A percentile compares a stretch with the other conserved stretches of the same genome.
phyloP scores from a whole-genome alignment of 92 coral and sea anemone genomes.

The Paramuricea clavata region DNA sequence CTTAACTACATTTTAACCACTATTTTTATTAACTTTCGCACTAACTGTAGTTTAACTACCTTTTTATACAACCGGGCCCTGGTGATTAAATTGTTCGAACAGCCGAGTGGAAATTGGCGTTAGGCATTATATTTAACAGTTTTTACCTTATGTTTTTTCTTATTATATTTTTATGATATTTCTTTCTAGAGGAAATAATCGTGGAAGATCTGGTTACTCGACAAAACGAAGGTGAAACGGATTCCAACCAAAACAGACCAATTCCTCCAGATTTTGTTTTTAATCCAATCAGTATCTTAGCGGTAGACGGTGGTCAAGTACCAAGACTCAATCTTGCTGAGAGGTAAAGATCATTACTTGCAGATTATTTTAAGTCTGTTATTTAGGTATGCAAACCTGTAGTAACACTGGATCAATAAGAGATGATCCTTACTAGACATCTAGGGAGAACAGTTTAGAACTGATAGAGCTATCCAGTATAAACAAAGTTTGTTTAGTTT shows the following conservation, averaged over 20 bases:
- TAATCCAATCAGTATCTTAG: slow-evolving; percentile 72
- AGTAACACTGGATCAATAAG: too few relatives aligned
- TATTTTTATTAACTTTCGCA: too few relatives aligned
- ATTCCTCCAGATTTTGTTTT: slow-evolving; percentile 64
- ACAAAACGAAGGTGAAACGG: slow-evolving; percentile 41
- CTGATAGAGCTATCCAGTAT: too few relatives aligned
- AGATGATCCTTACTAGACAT: too few relatives aligned
- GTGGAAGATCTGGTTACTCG: slow-evolving; percentile 67
- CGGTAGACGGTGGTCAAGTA: slow-evolving; percentile 70
- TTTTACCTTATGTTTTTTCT: background rate
- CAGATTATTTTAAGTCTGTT: background rate
- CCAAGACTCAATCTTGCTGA: slow-evolving; percentile 76
- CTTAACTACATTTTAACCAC: too few relatives aligned
- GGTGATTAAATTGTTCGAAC: background rate
- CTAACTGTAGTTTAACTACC: too few relatives aligned
- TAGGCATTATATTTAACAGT: background rate
- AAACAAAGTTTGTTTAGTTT: too few relatives aligned
- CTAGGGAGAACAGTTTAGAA: too few relatives aligned
- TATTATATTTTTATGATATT: background rate
- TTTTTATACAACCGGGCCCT: too few relatives aligned
- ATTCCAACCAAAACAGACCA: background rate
- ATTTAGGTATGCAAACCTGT: too few relatives aligned
- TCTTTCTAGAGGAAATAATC: slow-evolving; percentile 72
- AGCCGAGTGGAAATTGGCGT: background rate
- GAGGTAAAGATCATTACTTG: slow-evolving; percentile 57